phyloP scores from a whole-genome alignment of 2,888 invertebrate species.

The Dendrolimus houi region DNA sequence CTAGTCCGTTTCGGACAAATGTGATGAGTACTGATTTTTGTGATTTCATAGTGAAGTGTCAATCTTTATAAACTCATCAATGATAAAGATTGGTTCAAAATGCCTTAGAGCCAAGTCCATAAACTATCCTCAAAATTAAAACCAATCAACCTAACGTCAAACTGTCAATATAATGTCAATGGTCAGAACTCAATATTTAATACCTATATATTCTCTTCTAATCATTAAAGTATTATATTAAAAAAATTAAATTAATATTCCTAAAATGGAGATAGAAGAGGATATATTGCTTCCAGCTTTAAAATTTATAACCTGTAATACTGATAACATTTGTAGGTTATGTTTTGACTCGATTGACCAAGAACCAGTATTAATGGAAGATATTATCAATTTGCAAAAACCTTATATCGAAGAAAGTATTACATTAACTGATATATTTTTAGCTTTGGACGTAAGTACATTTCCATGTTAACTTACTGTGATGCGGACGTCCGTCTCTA shows the following conservation, averaged over 20 bases:
- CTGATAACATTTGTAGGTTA: conserved; percentile 52
- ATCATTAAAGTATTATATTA: not conserved
- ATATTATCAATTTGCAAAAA: conserved; percentile 28
- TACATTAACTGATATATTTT: conserved; percentile 39
- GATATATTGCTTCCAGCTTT: conserved; percentile 25
- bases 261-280: conserved; percentile 22
- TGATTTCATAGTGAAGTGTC: too few relatives aligned
- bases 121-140: too few relatives aligned
- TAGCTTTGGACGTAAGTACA: conserved; percentile 41
- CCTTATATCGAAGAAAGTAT: conserved; percentile 34
- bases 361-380: conserved; percentile 32
- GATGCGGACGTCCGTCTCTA: too few relatives aligned
- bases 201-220: too few relatives aligned
- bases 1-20: too few relatives aligned
- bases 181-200: not conserved
- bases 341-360: conserved; percentile 41
- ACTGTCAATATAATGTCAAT: too few relatives aligned
- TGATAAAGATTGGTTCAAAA: too few relatives aligned
- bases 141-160: too few relatives aligned
- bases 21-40: too few relatives aligned
- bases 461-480: too few relatives aligned
- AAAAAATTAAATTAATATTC: not conserved
- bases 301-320: conserved; percentile 40
- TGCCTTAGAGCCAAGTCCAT: too few relatives aligned
- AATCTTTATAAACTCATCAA: too few relatives aligned